A percentile compares a stretch with the other conserved stretches of the same genome.
phyloP scores from a whole-genome alignment of 2,797 vertebrate species.

The Sebastes minor region DNA sequence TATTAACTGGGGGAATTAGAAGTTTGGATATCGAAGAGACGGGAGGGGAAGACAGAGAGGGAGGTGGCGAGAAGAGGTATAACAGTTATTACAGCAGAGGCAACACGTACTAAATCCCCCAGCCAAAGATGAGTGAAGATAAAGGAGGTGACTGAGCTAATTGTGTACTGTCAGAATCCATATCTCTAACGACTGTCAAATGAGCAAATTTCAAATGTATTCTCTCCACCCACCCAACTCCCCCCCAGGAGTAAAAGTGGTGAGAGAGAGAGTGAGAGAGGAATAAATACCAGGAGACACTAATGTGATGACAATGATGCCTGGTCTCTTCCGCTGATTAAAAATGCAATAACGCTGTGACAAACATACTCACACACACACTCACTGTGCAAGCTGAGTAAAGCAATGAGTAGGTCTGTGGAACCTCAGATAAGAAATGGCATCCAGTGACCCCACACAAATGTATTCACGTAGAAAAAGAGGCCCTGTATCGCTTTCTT shows the following conservation, averaged over 20 bases:
- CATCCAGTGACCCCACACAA: slow-evolving; percentile 31
- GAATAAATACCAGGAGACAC: slow-evolving; percentile 76
- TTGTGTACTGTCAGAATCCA: slow-evolving; percentile 76
- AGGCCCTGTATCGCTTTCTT: slow-evolving; percentile 10
- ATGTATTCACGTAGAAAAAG: slow-evolving; percentile 26
- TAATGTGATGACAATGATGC: slow-evolving; percentile 81
- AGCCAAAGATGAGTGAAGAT: slow-evolving; percentile 67
- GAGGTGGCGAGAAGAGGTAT: slow-evolving; percentile 5
- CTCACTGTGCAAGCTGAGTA: slow-evolving; percentile 13
- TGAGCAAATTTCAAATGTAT: slow-evolving; percentile 73
- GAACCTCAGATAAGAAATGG: slow-evolving; percentile 36
- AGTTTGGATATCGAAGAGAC: slow-evolving; percentile 26
- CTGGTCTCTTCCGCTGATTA: slow-evolving; percentile 74
- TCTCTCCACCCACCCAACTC: slow-evolving; percentile 60
- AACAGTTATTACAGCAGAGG: slow-evolving; percentile 38
- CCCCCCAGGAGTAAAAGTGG: slow-evolving; percentile 39
- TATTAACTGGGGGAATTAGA: slow-evolving; percentile 60
- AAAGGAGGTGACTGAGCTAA: slow-evolving; percentile 78
- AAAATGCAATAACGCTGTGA: slow-evolving; percentile 71
- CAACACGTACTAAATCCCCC: slow-evolving; percentile 47
- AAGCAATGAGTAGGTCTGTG: slow-evolving; percentile 4
- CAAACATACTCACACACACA: slow-evolving; percentile 7
- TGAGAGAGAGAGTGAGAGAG: slow-evolving; percentile 30
- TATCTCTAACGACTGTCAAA: slow-evolving; percentile 75
- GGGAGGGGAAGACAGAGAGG: neutral